These are phyloP conservation scores for Microctenopoma lineatum DNA, from an alignment of 2,797 vertebrate genomes.

Conservation along the genomic window DNA sequence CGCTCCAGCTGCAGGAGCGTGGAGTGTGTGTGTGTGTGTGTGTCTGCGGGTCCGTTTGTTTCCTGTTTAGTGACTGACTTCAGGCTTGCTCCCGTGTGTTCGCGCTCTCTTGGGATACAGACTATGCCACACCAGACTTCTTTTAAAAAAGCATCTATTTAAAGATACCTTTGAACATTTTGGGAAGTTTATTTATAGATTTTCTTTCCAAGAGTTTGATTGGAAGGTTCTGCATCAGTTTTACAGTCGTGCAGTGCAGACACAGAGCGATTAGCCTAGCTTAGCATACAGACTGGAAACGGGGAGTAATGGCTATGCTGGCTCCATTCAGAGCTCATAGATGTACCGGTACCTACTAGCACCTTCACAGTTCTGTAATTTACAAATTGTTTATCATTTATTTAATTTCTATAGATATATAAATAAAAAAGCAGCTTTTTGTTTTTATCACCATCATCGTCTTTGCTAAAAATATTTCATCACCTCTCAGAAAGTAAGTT, in stretches of 20 bases:
- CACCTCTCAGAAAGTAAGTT: neutral
- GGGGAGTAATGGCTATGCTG: neutral
- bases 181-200: neutral
- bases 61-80: conserved; percentile 40
- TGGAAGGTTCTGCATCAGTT: neutral
- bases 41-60: conserved; percentile 44
- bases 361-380: conserved; percentile 1
- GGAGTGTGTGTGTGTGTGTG: conserved; percentile 44
- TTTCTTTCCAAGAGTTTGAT: neutral
- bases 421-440: neutral
- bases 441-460: neutral
- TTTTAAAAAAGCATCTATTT: conserved; percentile 6
- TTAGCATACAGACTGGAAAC: conserved; percentile 10
- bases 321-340: neutral
- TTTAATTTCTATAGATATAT: neutral
- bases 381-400: neutral
- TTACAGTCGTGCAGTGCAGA: neutral
- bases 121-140: conserved; percentile 30
- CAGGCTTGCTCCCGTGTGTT: conserved; percentile 34
- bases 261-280: conserved; percentile 4
- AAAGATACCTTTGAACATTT: neutral
- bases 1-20: conserved; percentile 45
- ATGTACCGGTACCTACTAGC: neutral
- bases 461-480: neutral
- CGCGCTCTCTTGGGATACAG: neutral